phyloP scores from a whole-genome alignment of 2,888 invertebrate genomes.

The Loripinus fragilis region DNA sequence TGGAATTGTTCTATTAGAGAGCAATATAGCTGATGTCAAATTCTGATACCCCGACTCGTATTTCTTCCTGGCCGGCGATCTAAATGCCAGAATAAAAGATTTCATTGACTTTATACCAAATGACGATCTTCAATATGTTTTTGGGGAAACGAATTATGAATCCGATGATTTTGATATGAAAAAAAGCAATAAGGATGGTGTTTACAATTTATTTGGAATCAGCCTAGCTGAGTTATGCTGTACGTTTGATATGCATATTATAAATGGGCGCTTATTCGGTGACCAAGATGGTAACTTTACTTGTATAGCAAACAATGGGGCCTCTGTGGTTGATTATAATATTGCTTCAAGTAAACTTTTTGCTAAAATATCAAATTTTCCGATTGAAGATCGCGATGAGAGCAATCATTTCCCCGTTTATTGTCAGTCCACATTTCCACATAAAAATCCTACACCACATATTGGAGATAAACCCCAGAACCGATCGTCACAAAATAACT shows the following conservation, averaged over 20 bases:
- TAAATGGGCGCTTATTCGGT: slow-evolving; percentile 24
- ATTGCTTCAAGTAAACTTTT: slow-evolving; percentile 24
- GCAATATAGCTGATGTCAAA: slow-evolving; percentile 22
- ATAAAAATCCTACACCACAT: not conserved
- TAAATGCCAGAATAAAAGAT: slow-evolving; percentile 41
- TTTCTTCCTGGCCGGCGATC: slow-evolving; percentile 34
- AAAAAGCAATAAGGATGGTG: slow-evolving; percentile 24
- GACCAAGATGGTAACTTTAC: slow-evolving; percentile 22
- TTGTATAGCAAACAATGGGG: slow-evolving; percentile 24
- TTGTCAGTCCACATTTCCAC: not conserved
- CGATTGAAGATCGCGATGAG: slow-evolving; percentile 10
- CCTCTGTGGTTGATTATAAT: slow-evolving; percentile 32
- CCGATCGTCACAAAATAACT: not conserved
- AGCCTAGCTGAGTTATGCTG: slow-evolving; percentile 32
- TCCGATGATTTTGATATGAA: slow-evolving; percentile 25
- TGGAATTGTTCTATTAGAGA: slow-evolving; percentile 33
- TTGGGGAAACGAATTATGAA: slow-evolving; percentile 24
- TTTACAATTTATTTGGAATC: slow-evolving; percentile 22
- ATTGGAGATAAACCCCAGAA: not conserved
- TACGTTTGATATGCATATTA: slow-evolving; percentile 24
- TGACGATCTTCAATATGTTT: slow-evolving; percentile 29
- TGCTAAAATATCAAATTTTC: slow-evolving; percentile 17
- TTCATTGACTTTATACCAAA: slow-evolving; percentile 28
- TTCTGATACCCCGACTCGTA: slow-evolving; percentile 19
- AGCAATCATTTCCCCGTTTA: slow-evolving; percentile 26